phyloP scores from a whole-genome alignment of 2,113 vertebrate genomes.

The Vanacampus margaritifer region DNA sequence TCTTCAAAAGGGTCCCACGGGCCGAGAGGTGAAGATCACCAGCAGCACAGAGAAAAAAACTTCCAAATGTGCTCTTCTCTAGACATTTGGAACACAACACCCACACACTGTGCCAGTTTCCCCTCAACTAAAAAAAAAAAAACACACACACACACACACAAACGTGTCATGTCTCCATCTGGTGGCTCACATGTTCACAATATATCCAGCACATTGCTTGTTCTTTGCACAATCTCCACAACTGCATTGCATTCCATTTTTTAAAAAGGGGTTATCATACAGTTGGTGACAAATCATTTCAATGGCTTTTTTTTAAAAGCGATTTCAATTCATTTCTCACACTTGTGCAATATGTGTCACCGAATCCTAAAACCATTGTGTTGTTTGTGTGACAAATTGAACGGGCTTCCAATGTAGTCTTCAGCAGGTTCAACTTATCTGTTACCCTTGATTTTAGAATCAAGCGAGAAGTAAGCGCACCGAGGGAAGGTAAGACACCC shows the following conservation, averaged over 20 bases:
- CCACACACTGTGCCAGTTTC: neutral
- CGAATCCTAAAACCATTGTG: neutral
- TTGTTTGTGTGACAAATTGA: neutral
- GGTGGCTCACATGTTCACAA: constrained; percentile 16
- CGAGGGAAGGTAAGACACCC: neutral
- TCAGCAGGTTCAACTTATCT: neutral
- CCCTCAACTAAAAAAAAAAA: neutral
- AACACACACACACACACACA: constrained; percentile 19
- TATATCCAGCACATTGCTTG: neutral
- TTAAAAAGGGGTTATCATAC: neutral
- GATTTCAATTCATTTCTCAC: neutral
- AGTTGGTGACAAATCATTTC: neutral
- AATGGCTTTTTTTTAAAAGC: neutral
- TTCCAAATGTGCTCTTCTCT: constrained; percentile 74
- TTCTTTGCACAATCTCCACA: neutral
- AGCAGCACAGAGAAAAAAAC: constrained; percentile 68
- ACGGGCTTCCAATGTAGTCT: neutral
- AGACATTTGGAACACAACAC: constrained; percentile 20
- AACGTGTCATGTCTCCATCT: constrained; percentile 45
- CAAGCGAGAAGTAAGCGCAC: neutral
- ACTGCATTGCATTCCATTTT: neutral
- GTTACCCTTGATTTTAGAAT: neutral
- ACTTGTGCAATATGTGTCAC: neutral
- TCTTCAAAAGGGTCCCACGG: constrained; percentile 49
- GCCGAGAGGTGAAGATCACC: constrained; percentile 74